Conservation (phyloP, 2,113 vertebrate species). For the Cygnus atratus region DNA sequence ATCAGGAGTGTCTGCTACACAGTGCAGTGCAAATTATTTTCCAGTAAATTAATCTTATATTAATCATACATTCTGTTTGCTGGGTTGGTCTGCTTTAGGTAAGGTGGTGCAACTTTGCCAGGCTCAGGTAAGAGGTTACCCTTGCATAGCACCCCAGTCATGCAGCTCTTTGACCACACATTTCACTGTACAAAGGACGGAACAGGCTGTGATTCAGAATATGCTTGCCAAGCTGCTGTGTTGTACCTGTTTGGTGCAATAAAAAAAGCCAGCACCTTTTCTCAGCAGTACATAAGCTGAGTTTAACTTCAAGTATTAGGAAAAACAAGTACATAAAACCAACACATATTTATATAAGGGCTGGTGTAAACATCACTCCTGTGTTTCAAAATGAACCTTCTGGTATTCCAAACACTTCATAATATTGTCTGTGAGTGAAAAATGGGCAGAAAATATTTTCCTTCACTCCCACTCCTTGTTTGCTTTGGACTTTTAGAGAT, state of each 20-base stretch:
- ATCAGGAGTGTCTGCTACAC: background rate
- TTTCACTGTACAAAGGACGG: background rate
- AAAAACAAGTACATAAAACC: background rate
- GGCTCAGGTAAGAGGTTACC: background rate
- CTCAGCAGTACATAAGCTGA: background rate
- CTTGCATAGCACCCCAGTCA: background rate
- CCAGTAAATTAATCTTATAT: background rate
- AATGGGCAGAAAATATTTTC: slow-evolving; percentile 5
- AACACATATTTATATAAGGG: background rate
- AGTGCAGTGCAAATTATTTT: background rate
- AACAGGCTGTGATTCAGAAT: background rate
- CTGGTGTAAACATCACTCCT: background rate
- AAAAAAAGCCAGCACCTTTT: background rate
- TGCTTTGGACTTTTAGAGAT: background rate
- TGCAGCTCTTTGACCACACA: background rate
- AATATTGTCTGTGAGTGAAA: slow-evolving; percentile 27
- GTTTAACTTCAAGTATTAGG: background rate
- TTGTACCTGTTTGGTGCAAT: background rate
- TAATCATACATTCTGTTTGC: background rate
- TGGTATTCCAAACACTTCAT: slow-evolving; percentile 37
- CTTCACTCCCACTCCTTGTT: background rate
- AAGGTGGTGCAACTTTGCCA: background rate
- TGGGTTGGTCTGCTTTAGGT: background rate
- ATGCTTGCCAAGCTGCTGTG: background rate
- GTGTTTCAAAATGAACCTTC: slow-evolving; percentile 20